Percentiles rank a stretch among this genome's conserved stretches.
Evolutionary conservation across 2,113 vertebrate genomes (phyloP).

Genomic region (Phocoena phocoena): DNA sequence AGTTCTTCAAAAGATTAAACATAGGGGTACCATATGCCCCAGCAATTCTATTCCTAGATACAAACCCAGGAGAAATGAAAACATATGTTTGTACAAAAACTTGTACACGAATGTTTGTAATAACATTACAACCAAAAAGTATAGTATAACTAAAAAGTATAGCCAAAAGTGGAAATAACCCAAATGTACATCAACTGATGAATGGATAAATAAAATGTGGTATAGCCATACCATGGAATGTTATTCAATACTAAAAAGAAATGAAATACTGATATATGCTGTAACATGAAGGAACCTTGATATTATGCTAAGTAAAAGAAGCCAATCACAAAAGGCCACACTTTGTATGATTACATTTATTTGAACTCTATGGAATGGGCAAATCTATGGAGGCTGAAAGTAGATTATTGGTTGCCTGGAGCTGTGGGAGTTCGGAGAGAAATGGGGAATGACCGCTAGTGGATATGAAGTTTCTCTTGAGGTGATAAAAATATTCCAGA

Average conservation of each 20-base stretch:
- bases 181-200: background rate
- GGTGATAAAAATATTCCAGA: background rate
- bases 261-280: background rate
- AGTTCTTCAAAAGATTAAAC: background rate
- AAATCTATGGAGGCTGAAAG: background rate
- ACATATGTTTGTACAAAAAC: background rate
- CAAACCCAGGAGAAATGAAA: background rate
- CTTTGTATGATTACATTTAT: background rate
- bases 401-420: background rate
- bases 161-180: background rate
- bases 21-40: background rate
- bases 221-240: background rate
- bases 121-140: background rate
- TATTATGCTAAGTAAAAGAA: background rate
- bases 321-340: background rate
- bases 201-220: background rate
- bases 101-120: background rate
- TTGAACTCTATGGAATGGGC: background rate
- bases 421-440: background rate
- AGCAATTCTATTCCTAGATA: background rate
- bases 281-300: background rate
- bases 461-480: background rate
- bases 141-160: background rate
- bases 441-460: background rate
- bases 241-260: background rate